Percentiles rank a stretch among this genome's conserved stretches.
phyloP scores from a whole-genome alignment of 2,797 vertebrate genomes.

The Calcarius lapponicus region DNA sequence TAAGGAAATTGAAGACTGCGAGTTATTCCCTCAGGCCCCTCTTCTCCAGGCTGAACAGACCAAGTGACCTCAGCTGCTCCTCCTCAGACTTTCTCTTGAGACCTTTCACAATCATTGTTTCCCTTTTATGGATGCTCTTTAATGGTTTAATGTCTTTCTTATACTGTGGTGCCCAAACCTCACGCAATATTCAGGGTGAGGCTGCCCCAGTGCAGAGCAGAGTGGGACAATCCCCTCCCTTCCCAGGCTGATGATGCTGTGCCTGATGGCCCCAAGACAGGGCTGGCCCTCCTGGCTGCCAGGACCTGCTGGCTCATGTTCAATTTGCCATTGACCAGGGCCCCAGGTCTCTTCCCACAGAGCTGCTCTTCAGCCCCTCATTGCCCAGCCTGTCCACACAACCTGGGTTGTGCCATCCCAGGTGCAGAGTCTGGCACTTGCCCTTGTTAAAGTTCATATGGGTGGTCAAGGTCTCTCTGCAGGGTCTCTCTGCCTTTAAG shows the following conservation, averaged over 20 bases:
- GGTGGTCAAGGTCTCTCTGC: neutral
- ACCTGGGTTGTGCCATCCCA: too few species aligned
- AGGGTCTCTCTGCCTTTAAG: neutral
- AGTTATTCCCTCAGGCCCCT: neutral
- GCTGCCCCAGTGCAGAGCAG: fast-evolving
- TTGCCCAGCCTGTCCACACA: neutral
- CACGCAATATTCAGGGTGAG: too few species aligned
- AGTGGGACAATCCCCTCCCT: neutral
- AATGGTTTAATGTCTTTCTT: neutral
- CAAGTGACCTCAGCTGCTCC: neutral
- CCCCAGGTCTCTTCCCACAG: neutral
- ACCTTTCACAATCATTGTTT: neutral
- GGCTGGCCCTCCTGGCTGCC: neutral
- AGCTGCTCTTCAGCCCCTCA: neutral
- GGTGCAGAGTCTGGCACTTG: neutral
- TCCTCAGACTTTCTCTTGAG: fast-evolving
- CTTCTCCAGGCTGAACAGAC: neutral
- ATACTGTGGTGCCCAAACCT: neutral
- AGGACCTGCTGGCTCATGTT: neutral
- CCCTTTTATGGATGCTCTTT: neutral
- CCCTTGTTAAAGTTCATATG: neutral
- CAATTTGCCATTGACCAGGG: neutral
- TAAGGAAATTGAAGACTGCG: fast-evolving
- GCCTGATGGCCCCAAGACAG: neutral
- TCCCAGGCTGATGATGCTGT: fast-evolving